phyloP scores from a whole-genome alignment of 1,140 invertebrate species.

The Drosophila lini region DNA sequence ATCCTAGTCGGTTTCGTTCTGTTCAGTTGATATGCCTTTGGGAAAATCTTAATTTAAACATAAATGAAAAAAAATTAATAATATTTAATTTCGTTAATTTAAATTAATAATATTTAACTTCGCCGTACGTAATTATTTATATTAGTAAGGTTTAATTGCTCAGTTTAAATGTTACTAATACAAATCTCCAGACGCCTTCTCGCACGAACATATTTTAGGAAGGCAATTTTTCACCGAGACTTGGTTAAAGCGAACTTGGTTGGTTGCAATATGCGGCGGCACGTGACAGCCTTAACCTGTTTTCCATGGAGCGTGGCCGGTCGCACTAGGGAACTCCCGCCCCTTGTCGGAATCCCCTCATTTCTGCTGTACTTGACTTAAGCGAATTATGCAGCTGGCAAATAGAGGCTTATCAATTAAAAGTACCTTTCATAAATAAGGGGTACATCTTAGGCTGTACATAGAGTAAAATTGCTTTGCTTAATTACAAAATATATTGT shows the following conservation, averaged over 20 bases:
- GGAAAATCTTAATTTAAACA: not conserved
- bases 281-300: constrained; percentile 58
- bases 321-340: not conserved
- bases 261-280: constrained; percentile 12
- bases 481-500: not conserved
- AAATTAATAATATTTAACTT: not conserved
- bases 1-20: not conserved
- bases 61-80: not conserved
- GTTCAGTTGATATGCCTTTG: no score
- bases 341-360: constrained; percentile 1
- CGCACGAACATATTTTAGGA: not conserved
- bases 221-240: constrained; percentile 4
- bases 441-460: not conserved
- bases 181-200: constrained; percentile 1
- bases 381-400: not conserved
- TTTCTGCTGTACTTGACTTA: not conserved
- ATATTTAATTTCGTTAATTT: not conserved
- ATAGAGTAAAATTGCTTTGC: not conserved
- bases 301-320: constrained; percentile 46
- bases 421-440: not conserved
- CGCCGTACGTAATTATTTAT: constrained; percentile 38
- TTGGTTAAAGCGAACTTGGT: constrained; percentile 11
- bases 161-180: constrained; percentile 23
- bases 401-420: not conserved
- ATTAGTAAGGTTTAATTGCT: constrained; percentile 45